Conservation (phyloP, 1,140 invertebrate species). For the Ylistrum balloti region DNA sequence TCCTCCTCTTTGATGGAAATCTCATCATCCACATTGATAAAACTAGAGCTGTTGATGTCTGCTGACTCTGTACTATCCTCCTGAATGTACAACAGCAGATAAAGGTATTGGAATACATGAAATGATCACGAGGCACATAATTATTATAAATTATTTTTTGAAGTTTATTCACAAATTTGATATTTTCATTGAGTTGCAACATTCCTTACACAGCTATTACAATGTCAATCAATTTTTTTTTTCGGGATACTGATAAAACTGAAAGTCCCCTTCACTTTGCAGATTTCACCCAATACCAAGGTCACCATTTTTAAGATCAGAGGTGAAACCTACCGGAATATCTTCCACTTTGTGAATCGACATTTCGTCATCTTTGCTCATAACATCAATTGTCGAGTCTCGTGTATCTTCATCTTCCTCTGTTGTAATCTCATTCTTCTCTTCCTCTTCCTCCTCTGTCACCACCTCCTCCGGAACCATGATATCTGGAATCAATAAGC, state of each 20-base stretch:
- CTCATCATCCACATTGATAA: constrained; percentile 70
- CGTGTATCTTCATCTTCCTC: background rate
- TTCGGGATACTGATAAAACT: too few relatives aligned
- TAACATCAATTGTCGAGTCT: background rate
- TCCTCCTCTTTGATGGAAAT: constrained; percentile 75
- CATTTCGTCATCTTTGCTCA: constrained; percentile 13
- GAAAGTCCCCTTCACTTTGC: too few relatives aligned
- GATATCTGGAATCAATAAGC: constrained; percentile 40
- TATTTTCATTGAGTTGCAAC: too few relatives aligned
- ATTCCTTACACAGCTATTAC: too few relatives aligned
- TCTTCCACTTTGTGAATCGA: background rate
- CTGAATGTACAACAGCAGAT: constrained; percentile 44
- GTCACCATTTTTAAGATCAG: too few relatives aligned
- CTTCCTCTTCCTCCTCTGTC: constrained; percentile 73
- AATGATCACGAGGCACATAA: too few relatives aligned
- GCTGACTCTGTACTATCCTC: constrained; percentile 55
- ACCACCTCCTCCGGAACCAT: constrained; percentile 60
- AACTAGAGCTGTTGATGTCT: constrained; percentile 55
- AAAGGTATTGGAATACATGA: too few relatives aligned
- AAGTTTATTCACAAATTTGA: too few relatives aligned
- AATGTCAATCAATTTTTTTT: too few relatives aligned
- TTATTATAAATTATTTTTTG: too few relatives aligned
- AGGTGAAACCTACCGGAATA: background rate
- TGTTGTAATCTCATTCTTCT: constrained; percentile 43
- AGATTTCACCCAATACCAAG: too few relatives aligned